Conservation (phyloP, 30 jellyfish, hydroid and myxozoan genomes). For the Cassiopea andromeda region DNA sequence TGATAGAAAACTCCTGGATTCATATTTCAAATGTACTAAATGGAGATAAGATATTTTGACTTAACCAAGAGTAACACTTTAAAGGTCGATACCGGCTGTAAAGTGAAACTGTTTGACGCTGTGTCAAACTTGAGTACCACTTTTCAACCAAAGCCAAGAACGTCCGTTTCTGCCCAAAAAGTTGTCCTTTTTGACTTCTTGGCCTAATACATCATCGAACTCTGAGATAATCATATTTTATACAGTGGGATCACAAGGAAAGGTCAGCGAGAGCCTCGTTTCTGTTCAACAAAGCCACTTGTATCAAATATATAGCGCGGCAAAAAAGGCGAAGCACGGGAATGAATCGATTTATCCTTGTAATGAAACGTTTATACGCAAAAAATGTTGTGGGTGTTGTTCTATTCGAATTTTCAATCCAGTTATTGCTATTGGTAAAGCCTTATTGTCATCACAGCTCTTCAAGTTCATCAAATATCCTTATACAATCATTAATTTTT, state of each 20-base stretch:
- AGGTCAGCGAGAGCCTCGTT: conserved; percentile 1
- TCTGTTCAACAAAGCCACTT: neutral
- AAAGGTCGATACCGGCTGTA: neutral
- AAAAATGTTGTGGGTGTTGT: no score
- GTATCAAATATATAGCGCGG: neutral
- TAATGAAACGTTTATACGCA: no score
- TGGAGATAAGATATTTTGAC: neutral
- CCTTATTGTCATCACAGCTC: no score
- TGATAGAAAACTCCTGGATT: neutral
- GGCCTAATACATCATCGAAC: neutral
- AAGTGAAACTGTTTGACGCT: neutral
- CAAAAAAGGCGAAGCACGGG: neutral
- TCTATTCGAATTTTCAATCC: neutral
- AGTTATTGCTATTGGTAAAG: no score
- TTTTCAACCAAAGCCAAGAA: neutral
- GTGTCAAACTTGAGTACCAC: conserved; percentile 14
- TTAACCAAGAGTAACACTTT: neutral
- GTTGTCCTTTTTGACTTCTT: neutral
- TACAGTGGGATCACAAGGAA: neutral
- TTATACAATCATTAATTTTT: no score
- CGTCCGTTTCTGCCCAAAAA: neutral
- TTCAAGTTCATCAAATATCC: no score
- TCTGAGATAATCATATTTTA: neutral
- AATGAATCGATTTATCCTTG: neutral
- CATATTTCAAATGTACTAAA: neutral